Conservation (phyloP, 2,797 vertebrate species). For the Luscinia luscinia region DNA sequence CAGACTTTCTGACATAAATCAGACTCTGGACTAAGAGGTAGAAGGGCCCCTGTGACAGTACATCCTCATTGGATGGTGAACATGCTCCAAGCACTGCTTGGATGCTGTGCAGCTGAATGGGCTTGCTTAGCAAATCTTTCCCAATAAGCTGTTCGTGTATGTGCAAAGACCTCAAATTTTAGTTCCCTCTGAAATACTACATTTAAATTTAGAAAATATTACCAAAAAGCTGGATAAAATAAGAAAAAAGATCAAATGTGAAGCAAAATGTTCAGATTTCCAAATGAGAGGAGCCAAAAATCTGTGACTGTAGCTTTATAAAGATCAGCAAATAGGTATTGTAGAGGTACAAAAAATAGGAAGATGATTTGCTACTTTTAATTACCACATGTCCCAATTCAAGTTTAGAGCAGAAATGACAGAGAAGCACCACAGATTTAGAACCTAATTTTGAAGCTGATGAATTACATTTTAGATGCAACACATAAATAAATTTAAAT, state of each 20-base stretch:
- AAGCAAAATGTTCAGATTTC: not conserved
- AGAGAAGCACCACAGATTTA: not conserved
- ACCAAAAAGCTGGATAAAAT: not conserved
- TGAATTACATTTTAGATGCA: not conserved
- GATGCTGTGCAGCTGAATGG: not conserved
- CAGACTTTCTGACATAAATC: not conserved
- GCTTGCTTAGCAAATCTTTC: not conserved
- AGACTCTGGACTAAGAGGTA: not conserved
- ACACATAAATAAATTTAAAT: not conserved
- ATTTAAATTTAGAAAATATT: not conserved
- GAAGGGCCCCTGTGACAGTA: not conserved
- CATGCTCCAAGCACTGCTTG: not conserved
- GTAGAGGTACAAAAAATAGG: not conserved
- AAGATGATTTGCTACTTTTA: not conserved
- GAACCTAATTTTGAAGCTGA: not conserved
- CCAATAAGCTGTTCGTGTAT: accelerated
- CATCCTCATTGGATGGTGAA: accelerated
- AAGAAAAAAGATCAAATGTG: not conserved
- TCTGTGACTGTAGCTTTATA: not conserved
- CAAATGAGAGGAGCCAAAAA: not conserved
- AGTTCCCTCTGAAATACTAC: not conserved
- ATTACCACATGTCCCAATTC: not conserved
- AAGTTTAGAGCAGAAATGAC: not conserved
- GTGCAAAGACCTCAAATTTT: not conserved
- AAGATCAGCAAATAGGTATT: not conserved